Conservation (phyloP, 2,797 vertebrate genomes). For the Falco cherrug region DNA sequence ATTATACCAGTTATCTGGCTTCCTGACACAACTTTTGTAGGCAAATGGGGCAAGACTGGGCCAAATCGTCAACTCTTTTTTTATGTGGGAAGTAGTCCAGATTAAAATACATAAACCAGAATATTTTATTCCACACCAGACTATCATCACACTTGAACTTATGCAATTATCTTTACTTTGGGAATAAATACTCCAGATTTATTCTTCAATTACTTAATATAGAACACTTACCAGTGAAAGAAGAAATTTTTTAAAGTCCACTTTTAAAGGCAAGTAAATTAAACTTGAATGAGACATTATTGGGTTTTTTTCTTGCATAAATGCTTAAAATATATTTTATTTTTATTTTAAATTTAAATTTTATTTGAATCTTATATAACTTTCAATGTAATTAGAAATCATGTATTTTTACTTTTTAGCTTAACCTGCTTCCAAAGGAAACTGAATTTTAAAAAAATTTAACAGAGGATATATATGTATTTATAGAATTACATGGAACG, state of each 20-base stretch:
- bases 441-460: not conserved
- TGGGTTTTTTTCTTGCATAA: not conserved
- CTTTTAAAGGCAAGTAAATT: not conserved
- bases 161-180: not conserved
- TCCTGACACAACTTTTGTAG: not conserved
- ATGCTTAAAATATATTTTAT: not conserved
- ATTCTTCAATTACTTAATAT: not conserved
- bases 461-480: not conserved
- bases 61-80: not conserved
- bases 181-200: not conserved
- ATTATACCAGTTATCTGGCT: not conserved
- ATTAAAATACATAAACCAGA: not conserved
- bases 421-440: not conserved
- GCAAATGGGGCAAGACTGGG: not conserved
- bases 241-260: not conserved
- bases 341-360: not conserved
- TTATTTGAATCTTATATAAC: not conserved
- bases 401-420: not conserved
- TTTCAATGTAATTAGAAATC: not conserved
- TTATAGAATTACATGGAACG: not conserved
- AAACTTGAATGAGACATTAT: not conserved
- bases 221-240: not conserved
- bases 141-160: not conserved
- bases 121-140: not conserved
- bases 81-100: not conserved